These are phyloP conservation scores for Drosophila testacea DNA, from an alignment of 2,888 invertebrate genomes.

Conservation along the genomic window DNA sequence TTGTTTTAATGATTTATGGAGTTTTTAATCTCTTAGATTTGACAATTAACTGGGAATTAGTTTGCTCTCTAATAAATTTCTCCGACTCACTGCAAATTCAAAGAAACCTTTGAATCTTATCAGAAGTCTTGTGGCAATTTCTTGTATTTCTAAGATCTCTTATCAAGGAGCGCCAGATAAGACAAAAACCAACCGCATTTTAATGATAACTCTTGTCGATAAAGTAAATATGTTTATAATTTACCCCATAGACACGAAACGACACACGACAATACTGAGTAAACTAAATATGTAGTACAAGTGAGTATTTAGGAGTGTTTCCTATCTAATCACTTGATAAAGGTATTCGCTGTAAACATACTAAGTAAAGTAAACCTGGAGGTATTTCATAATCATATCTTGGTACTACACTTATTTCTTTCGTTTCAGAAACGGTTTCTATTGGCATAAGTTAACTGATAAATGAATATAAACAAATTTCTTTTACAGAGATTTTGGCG, in stretches of 20 bases:
- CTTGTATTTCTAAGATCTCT: constrained; percentile 11
- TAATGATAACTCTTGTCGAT: constrained; percentile 49
- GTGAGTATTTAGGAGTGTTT: constrained; percentile 20
- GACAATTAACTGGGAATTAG: background rate
- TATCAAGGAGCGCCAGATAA: constrained; percentile 43
- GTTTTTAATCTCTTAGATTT: background rate
- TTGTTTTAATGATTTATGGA: constrained; percentile 53
- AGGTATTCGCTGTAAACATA: constrained; percentile 1
- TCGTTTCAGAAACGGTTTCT: background rate
- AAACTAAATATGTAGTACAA: constrained; percentile 7
- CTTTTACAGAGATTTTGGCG: constrained; percentile 18
- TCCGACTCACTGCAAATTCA: background rate
- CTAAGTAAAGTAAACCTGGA: constrained; percentile 18
- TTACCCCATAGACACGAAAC: constrained; percentile 17
- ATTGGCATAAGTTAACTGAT: constrained; percentile 42
- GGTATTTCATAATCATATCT: constrained; percentile 52
- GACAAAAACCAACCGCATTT: constrained; percentile 25
- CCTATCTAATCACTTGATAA: constrained; percentile 64
- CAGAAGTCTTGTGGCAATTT: constrained; percentile 26
- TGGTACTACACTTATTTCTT: background rate
- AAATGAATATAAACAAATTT: constrained; percentile 37
- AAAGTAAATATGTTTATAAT: constrained; percentile 63
- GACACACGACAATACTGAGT: constrained; percentile 16
- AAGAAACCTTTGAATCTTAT: constrained; percentile 20
- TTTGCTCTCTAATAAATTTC: constrained; percentile 5